Evolutionary conservation across 2,888 invertebrate genomes (phyloP), one percentile per base, ranked within the genome.

Genomic region (Laspeyria flexula): DNA sequence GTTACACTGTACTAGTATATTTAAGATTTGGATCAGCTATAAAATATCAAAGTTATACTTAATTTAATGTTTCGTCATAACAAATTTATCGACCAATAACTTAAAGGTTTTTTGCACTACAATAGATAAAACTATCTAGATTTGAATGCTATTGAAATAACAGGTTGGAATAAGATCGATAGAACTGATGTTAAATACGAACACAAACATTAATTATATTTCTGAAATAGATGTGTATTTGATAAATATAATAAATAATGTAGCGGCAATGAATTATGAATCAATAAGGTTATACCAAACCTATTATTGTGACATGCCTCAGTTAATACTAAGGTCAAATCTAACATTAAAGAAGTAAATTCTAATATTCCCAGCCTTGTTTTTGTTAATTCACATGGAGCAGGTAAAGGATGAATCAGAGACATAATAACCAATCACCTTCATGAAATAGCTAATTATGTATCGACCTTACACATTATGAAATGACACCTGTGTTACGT

Each of bases 401-500:
- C 35, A 41, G 56, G 40, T 60, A 60, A 64, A 55, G 47, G 53
- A 65, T 64, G 63, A 66, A 57, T 66, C 29, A 44, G n/a, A 42
- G 40, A 27, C 40, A 59, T 66, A 62, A 67, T 59, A 57, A 64
- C 52, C 42, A 66, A 61, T 60, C 52, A 52, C 55, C 51, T 57
- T 69, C 53, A 52, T 64, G 56, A 64, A 63, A 68, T 65, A n/a
- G n/a, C n/a, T n/a, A 69, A 73, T 72, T 67, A 73, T 64, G 64
- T 72, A 76, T 67, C 52, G 67, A 68, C 71, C 70, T 76, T 57
- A 71, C 53, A 62, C 34, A 60, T 74, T 75, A 69, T 70, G 69
- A 65, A 73, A 79, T 50, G 41, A 64, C 75, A 60, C 75, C 75
- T 71, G 77, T 77, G 55, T 60, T 57, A 25, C 35, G 34, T 29